These are phyloP conservation scores for Pseudanteris insignis DNA, from an alignment of 2,888 invertebrate genomes.

Conservation along the genomic window DNA sequence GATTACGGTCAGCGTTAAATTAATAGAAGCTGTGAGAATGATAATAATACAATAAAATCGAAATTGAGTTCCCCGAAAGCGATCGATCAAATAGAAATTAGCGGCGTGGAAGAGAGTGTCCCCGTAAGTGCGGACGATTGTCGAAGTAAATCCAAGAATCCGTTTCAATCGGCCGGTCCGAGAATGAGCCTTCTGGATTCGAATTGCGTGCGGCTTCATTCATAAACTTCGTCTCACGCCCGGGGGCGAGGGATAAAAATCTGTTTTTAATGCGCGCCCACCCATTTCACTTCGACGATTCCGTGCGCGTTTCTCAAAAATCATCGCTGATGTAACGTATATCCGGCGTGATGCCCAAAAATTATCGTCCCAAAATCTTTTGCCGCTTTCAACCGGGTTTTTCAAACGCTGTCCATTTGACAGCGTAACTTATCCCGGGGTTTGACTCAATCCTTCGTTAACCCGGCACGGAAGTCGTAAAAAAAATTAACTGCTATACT, in stretches of 20 bases:
- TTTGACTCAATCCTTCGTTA: too few species aligned
- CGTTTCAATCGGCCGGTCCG: constrained; percentile 24
- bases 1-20: too few species aligned
- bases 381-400: constrained; percentile 5
- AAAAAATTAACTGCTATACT: too few species aligned
- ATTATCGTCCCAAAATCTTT: constrained; percentile 27
- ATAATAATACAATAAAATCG: too few species aligned
- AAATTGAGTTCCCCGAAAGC: not conserved
- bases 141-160: constrained; percentile 31
- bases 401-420: constrained; percentile 3
- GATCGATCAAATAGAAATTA: not conserved
- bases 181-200: constrained; percentile 20
- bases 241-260: constrained; percentile 55
- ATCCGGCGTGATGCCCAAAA: constrained; percentile 33
- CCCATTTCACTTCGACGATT: constrained; percentile 30
- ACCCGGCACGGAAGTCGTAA: too few species aligned
- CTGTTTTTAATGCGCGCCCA: constrained; percentile 61
- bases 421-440: too few species aligned
- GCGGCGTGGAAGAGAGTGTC: constrained; percentile 20
- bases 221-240: constrained; percentile 42
- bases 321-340: constrained; percentile 26
- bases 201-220: constrained; percentile 45
- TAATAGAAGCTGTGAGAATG: too few species aligned
- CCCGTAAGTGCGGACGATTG: constrained; percentile 15
- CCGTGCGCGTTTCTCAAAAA: constrained; percentile 36